These are phyloP conservation scores for Etheostoma cragini DNA, from an alignment of 2,113 vertebrate genomes.

Conservation along the genomic window DNA sequence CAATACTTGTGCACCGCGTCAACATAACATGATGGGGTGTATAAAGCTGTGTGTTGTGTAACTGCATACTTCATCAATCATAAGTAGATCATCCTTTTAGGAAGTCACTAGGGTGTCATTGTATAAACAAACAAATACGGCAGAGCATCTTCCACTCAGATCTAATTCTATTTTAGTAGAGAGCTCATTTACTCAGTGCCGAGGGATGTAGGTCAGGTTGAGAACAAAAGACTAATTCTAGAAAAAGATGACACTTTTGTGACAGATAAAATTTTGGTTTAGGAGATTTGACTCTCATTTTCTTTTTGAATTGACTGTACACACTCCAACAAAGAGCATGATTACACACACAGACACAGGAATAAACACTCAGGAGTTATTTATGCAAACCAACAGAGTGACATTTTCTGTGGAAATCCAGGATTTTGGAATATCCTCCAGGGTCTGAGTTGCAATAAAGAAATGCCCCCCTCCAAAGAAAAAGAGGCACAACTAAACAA, in stretches of 20 bases:
- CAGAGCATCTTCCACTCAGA: slow-evolving; percentile 1
- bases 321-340: not conserved
- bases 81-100: slow-evolving; percentile 9
- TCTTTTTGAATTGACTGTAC: not conserved
- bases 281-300: slow-evolving; percentile 13
- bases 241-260: not conserved
- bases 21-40: slow-evolving; percentile 22
- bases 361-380: slow-evolving; percentile 6
- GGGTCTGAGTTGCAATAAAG: slow-evolving; percentile 5
- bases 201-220: slow-evolving; percentile 29
- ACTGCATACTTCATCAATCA: slow-evolving; percentile 39
- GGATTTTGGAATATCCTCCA: slow-evolving; percentile 51
- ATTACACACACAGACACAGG: slow-evolving; percentile 5
- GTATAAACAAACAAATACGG: slow-evolving; percentile 45
- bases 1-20: slow-evolving; percentile 27
- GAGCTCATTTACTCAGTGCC: slow-evolving; percentile 20
- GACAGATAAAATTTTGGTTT: slow-evolving; percentile 11
- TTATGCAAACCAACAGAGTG: not conserved
- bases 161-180: not conserved
- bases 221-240: slow-evolving; percentile 11
- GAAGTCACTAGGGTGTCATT: slow-evolving; percentile 37
- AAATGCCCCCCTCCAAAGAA: slow-evolving; percentile 13
- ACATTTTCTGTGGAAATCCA: slow-evolving; percentile 40
- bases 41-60: slow-evolving; percentile 26
- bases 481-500: slow-evolving; percentile 11